Base-by-base conservation (phyloP, 2,888 invertebrate species). In the Gisinianus flammeolus region DNA sequence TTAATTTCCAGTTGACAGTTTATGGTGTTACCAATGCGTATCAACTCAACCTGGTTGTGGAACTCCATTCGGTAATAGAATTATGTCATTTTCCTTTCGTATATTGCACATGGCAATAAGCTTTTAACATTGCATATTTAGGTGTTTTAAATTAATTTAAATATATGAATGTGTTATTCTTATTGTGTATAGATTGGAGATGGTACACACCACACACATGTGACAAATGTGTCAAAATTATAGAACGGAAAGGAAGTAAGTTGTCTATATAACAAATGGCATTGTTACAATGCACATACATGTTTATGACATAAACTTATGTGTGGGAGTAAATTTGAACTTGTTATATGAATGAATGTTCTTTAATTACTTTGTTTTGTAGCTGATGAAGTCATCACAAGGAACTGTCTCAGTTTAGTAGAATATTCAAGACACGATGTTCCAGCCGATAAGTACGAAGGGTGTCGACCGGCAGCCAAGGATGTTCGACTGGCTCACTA, bases 391-490 rank as follows among this genome's bases (percentile, higher is more conserved):
- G 89, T 93, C 0, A 93, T 96, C 67, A 96, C 94, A 0, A 89
- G 96, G 84, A 93, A 94, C 84, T 96, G 96, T 86, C 87, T 96
- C 64, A 96, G 95, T 86, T 91, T 92, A 56, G 88, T 96, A 78
- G 90, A 90, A 86, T 91, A 90, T 54, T 91, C 93, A 83, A 89
- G 96, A 75, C 93, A 92, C 3, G 96, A 96, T 85, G 93, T 96
- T 84, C 96, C 96, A 6, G 94, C 95, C 0, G 96, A 96, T 86
- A 93, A 92, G 79, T 96, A 96, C 86, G 96, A 96, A 88, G 96
- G 96, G 0, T 96, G 96, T 85, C 90, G 95, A 76, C 90, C 91
- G 10, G 93, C 94, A 30, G 92, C 94, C 0, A 90, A 90, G 84
- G 94, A 96, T 87, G 89, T 92, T 0, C 92, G 91, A 84, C 87